These are phyloP conservation scores for Meandrina meandrites DNA, from an alignment of 92 coral and sea anemone genomes.

Conservation along the genomic window DNA sequence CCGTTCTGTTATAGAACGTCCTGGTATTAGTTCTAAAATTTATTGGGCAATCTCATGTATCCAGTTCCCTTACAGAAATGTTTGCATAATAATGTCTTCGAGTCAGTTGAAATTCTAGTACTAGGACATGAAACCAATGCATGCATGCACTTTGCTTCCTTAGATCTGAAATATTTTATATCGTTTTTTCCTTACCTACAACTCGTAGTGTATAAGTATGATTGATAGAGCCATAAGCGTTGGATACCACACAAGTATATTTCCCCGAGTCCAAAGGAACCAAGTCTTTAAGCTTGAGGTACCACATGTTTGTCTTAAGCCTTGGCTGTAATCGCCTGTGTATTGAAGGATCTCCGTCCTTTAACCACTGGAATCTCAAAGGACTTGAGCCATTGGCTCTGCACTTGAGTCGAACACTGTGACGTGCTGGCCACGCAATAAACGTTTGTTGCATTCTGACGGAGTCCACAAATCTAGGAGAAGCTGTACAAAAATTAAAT, in stretches of 20 bases:
- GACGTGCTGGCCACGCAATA: conserved; percentile 91
- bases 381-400: conserved; percentile 82
- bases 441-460: conserved; percentile 65
- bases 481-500: conserved; percentile 34
- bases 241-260: conserved; percentile 89
- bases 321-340: conserved; percentile 81
- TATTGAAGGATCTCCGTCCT: conserved; percentile 70
- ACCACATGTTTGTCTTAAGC: conserved; percentile 85
- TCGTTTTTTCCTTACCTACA: conserved; percentile 64
- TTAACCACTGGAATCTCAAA: conserved; percentile 81
- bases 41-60: not conserved
- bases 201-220: conserved; percentile 90
- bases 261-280: conserved; percentile 80
- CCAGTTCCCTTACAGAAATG: not conserved
- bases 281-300: conserved; percentile 75
- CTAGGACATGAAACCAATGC: not conserved
- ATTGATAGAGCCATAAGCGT: conserved; percentile 77
- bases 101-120: not conserved
- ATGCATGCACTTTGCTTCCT: not conserved
- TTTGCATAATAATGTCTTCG: not conserved
- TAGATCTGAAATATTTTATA: not conserved
- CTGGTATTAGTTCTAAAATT: not conserved
- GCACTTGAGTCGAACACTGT: conserved; percentile 76
- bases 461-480: conserved; percentile 65
- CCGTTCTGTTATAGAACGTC: not conserved